Base-by-base conservation (phyloP, 2,113 vertebrate genomes). In the Rissa tridactyla region DNA sequence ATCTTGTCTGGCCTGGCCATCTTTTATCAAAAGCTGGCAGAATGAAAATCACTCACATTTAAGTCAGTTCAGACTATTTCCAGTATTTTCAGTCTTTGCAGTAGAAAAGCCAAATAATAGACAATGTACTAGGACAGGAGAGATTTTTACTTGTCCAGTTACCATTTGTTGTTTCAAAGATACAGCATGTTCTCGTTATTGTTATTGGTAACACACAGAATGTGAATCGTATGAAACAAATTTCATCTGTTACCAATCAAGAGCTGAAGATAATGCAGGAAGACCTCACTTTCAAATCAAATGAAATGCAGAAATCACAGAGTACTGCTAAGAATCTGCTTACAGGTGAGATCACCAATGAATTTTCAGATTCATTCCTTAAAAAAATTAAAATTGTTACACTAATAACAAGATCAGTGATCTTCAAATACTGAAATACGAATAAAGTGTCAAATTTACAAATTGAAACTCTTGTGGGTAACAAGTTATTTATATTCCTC, bases 241-340 rank as follows among this genome's bases (percentile, higher is more conserved):
- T 99, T 91, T 99, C 99, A 5, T 98, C 98, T 21, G 98, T 99
- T 79, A 99, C 99, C 11, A 99, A 98, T 94, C 98, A 98, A 92
- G 99, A 99, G 75, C 98, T 99, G 86, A 99, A 98, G 96, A 98
- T 98, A 92, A 99, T 99, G 99, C 99, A 99, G 94, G 99, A 99
- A 89, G 99, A 99, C 92, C 99, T 99, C 92, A 98, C 98, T 95
- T 99, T 99, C 97, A 99, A 99, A 96, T 99, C 99, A 96, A 99
- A 97, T 1, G 99, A 99, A 98, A 99, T 99, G 98, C 98, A 99
- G 93, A 99, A 99, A 93, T 99, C 99, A 73, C 98, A 99, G 94
- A 99, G 97, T 96, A 99, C 99, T 12, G 98, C 99, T 86, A 98
- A 97, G 88, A 99, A 99, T 91, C 97, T 99, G 91, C 97, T 98